Conservation (phyloP, 2,888 invertebrate genomes). For the Pecten maximus region DNA sequence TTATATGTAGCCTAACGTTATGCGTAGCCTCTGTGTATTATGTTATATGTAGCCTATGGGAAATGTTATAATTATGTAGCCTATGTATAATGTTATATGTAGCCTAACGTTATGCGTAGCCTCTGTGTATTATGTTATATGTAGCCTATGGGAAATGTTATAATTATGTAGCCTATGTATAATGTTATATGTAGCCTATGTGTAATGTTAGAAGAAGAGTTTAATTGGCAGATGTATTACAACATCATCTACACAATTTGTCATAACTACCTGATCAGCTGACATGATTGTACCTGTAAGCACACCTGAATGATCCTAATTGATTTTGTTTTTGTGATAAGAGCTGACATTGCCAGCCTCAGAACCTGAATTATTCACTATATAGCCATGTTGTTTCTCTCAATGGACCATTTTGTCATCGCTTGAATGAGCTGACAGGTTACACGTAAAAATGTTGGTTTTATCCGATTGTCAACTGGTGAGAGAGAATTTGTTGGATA, state of each 20-base stretch:
- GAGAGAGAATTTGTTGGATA: not conserved
- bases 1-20: too few species aligned
- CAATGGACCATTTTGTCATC: not conserved
- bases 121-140: too few species aligned
- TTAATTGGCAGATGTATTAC: not conserved
- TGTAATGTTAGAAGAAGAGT: not conserved
- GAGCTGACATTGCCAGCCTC: not conserved
- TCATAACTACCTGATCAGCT: not conserved
- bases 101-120: too few species aligned
- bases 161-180: not conserved
- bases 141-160: too few species aligned
- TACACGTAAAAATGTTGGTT: not conserved
- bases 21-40: too few species aligned
- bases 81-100: too few species aligned
- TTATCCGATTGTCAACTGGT: not conserved
- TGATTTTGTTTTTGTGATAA: constrained; percentile 23
- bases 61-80: too few species aligned
- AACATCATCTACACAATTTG: not conserved
- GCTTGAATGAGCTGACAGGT: not conserved
- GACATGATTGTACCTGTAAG: not conserved
- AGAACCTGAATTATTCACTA: not conserved
- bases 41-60: too few species aligned
- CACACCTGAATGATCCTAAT: not conserved
- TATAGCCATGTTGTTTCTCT: not conserved
- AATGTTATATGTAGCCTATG: too few species aligned